These are phyloP conservation scores for Pedetes capensis DNA, from an alignment of 2,113 vertebrate species.

Conservation along the genomic window DNA sequence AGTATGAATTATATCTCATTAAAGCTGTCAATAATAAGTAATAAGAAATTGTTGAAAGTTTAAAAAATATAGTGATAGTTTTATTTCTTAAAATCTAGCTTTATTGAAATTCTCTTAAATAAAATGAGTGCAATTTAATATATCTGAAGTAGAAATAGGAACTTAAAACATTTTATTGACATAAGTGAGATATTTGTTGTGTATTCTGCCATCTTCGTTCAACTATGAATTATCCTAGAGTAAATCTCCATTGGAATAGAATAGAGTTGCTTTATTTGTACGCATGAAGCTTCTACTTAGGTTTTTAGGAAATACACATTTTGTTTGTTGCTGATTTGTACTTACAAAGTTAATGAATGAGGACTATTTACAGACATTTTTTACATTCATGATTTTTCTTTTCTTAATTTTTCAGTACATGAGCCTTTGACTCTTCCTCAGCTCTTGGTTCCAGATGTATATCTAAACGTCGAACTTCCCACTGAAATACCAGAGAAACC, in stretches of 20 bases:
- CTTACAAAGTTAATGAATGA: slow-evolving; percentile 12
- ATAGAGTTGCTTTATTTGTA: neutral
- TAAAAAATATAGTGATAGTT: neutral
- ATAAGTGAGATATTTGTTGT: slow-evolving; percentile 4
- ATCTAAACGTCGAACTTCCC: slow-evolving; percentile 73
- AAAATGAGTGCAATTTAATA: neutral
- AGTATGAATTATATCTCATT: neutral
- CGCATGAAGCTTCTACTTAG: neutral
- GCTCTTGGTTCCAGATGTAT: slow-evolving; percentile 66
- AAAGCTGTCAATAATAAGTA: neutral
- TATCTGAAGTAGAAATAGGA: slow-evolving; percentile 44
- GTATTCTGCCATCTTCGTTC: neutral
- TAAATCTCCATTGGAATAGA: neutral
- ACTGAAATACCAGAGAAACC: slow-evolving; percentile 59
- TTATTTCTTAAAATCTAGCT: slow-evolving; percentile 9
- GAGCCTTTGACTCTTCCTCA: slow-evolving; percentile 24
- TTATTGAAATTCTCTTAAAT: neutral
- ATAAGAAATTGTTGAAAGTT: neutral
- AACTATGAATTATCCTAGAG: neutral
- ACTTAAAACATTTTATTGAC: neutral
- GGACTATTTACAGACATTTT: neutral
- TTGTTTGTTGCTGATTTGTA: slow-evolving; percentile 14
- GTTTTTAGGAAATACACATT: neutral
- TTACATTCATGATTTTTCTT: slow-evolving; percentile 12
- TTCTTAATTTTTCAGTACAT: slow-evolving; percentile 70